Conservation (phyloP, 2,888 invertebrate genomes). For the Drosophila trichaetosa region DNA sequence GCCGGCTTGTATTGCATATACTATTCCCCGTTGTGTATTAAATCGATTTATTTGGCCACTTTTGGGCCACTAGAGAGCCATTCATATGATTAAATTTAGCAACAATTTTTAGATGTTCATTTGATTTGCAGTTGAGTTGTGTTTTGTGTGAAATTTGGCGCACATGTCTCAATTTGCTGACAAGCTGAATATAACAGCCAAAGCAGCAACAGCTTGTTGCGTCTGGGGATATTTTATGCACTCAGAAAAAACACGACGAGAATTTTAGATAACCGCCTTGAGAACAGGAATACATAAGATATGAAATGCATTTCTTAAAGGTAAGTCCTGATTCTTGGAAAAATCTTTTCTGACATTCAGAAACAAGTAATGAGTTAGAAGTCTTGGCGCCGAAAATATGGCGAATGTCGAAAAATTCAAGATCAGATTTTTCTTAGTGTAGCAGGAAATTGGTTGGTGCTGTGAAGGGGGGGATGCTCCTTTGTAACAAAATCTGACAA, state of each 20-base stretch:
- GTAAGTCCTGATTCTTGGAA: too few species aligned
- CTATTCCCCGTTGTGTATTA: slow-evolving; percentile 49
- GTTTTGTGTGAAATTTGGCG: slow-evolving; percentile 41
- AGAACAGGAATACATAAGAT: neutral
- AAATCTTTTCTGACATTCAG: too few species aligned
- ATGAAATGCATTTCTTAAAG: too few species aligned
- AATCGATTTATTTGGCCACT: slow-evolving; percentile 40
- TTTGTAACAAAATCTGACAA: slow-evolving; percentile 48
- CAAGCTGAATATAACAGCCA: slow-evolving; percentile 26
- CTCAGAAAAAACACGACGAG: neutral
- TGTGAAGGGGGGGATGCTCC: neutral
- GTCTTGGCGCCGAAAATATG: neutral
- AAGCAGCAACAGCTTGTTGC: slow-evolving; percentile 5
- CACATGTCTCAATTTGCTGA: slow-evolving; percentile 15
- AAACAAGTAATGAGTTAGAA: too few species aligned
- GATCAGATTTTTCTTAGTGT: neutral
- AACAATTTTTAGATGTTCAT: slow-evolving; percentile 26
- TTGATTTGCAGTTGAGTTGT: slow-evolving; percentile 6
- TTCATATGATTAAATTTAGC: slow-evolving; percentile 62
- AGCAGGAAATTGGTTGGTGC: slow-evolving; percentile 44
- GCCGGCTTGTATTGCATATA: slow-evolving; percentile 16
- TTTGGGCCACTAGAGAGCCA: slow-evolving; percentile 45
- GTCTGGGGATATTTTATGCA: slow-evolving; percentile 19
- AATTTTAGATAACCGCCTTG: neutral
- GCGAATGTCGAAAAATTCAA: neutral